Evolutionary conservation across 2,797 vertebrate species (phyloP).

Genomic region (Rachycentron canadum): DNA sequence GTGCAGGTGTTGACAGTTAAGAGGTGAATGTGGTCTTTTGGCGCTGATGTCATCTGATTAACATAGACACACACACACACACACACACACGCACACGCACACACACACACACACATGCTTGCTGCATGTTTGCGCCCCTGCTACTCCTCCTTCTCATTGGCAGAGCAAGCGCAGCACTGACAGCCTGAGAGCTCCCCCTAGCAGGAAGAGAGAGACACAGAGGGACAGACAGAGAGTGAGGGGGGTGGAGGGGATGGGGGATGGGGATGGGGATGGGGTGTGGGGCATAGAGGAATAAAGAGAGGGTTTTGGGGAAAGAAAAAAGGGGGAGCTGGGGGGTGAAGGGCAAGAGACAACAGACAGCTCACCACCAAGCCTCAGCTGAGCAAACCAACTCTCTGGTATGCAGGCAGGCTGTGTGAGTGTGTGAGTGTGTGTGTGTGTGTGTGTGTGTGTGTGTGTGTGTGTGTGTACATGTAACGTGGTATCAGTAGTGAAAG

Average conservation of each 20-base stretch:
- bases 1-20: constrained; percentile 70
- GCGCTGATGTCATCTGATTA: constrained; percentile 74
- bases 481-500: constrained; percentile 24
- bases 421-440: constrained; percentile 31
- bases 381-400: constrained; percentile 50
- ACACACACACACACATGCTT: constrained; percentile 5
- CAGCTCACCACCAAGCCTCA: constrained; percentile 46
- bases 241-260: not conserved
- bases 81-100: constrained; percentile 9
- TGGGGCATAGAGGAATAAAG: not conserved
- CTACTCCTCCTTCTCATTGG: constrained; percentile 40
- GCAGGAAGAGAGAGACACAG: constrained; percentile 75
- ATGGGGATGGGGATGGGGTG: too few relatives aligned
- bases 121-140: constrained; percentile 31
- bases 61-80: constrained; percentile 34
- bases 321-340: not conserved
- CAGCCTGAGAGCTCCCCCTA: constrained; percentile 96
- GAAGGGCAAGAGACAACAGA: constrained; percentile 41
- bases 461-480: constrained; percentile 21
- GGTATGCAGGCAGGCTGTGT: constrained; percentile 53
- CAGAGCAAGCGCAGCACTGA: constrained; percentile 57
- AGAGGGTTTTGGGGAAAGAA: not conserved
- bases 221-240: not conserved
- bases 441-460: constrained; percentile 35
- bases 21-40: constrained; percentile 69